A percentile compares a stretch with the other conserved stretches of the same genome.
Evolutionary conservation across 2,113 vertebrate genomes (phyloP).

Genomic region (Macrotis lagotis): DNA sequence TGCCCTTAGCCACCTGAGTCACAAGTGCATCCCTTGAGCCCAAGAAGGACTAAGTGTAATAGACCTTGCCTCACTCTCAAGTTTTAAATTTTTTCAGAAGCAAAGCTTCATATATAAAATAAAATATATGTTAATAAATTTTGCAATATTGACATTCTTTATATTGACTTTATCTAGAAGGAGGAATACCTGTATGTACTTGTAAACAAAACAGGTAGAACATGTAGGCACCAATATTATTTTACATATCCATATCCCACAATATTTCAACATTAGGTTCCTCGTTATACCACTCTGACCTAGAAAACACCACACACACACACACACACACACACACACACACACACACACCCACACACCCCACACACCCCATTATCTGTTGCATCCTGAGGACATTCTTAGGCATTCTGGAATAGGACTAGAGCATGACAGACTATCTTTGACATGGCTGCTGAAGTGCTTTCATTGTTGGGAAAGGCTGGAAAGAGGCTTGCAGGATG

Average conservation of each 20-base stretch:
- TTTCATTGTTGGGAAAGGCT: slow-evolving; percentile 70
- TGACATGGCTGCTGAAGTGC: slow-evolving; percentile 66
- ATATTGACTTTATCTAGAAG: not conserved
- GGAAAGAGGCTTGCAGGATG: slow-evolving; percentile 70
- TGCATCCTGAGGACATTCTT: slow-evolving; percentile 55
- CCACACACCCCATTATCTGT: slow-evolving; percentile 37
- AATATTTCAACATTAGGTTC: slow-evolving; percentile 64
- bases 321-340: not conserved
- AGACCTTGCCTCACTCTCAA: too few relatives aligned
- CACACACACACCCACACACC: not conserved
- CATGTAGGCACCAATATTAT: slow-evolving; percentile 41
- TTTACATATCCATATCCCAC: slow-evolving; percentile 47
- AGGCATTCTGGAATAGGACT: slow-evolving; percentile 53
- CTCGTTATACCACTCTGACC: slow-evolving; percentile 61
- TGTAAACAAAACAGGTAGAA: slow-evolving; percentile 8
- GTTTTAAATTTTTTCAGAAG: slow-evolving; percentile 34
- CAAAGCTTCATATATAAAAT: slow-evolving; percentile 17
- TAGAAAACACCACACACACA: slow-evolving; percentile 52
- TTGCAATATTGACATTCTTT: slow-evolving; percentile 25
- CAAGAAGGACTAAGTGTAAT: too few relatives aligned
- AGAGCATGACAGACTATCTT: slow-evolving; percentile 45
- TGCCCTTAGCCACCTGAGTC: not conserved
- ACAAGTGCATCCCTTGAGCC: slow-evolving; percentile 7
- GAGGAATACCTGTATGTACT: slow-evolving; percentile 5
- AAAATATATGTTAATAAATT: slow-evolving; percentile 1